Percentiles rank a stretch among this genome's conserved stretches.
Conservation (phyloP, 2,888 invertebrate genomes). For the Philaethria dido region DNA sequence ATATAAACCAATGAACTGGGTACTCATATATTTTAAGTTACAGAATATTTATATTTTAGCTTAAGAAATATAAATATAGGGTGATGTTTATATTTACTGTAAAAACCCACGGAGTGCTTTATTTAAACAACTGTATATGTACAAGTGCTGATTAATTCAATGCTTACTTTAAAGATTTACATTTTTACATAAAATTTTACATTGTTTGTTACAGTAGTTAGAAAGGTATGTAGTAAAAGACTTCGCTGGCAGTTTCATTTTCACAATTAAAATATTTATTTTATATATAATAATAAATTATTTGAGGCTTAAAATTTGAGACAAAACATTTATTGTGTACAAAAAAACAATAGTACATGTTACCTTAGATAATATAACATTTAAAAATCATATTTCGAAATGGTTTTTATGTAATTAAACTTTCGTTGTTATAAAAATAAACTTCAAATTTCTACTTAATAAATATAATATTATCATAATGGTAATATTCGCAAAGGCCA, state of each 20-base stretch:
- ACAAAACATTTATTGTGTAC: not conserved
- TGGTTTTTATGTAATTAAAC: no score
- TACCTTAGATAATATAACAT: not conserved
- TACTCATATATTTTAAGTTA: not conserved
- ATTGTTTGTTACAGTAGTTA: not conserved
- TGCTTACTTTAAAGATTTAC: not conserved
- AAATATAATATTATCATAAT: no score
- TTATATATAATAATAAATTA: not conserved
- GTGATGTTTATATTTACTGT: not conserved
- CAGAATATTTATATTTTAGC: not conserved
- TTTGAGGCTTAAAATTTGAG: not conserved
- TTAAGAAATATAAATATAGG: not conserved
- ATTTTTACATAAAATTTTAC: not conserved
- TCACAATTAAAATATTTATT: no score
- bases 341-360: no score
- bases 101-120: not conserved
- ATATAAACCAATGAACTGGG: no score
- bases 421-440: no score
- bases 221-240: not conserved
- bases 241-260: no score
- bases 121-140: not conserved
- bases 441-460: no score
- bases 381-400: no score
- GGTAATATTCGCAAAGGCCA: no score
- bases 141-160: not conserved